Evolutionary conservation across 2,797 vertebrate genomes (phyloP).

Genomic region (Dendrocincla fuliginosa): DNA sequence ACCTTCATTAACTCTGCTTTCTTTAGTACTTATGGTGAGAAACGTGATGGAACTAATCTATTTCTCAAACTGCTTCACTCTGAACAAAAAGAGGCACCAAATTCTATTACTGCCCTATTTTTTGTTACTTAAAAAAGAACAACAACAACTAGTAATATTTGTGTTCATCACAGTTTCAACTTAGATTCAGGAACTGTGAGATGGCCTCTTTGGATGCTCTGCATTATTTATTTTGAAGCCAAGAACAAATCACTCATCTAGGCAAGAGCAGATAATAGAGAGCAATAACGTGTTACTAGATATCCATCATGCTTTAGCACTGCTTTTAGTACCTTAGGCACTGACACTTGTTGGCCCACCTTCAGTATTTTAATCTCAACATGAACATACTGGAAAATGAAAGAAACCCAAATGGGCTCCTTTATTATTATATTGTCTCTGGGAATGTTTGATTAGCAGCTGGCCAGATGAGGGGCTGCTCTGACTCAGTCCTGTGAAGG

Average conservation of each 20-base stretch:
- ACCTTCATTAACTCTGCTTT: background rate
- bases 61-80: background rate
- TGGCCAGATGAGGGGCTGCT: background rate
- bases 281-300: conserved; percentile 23
- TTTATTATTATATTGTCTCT: background rate
- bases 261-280: conserved; percentile 45
- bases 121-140: conserved; percentile 58
- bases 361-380: conserved; percentile 29
- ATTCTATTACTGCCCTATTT: background rate
- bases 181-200: conserved; percentile 27
- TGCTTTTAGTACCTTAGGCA: conserved; percentile 29
- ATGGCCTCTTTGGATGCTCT: conserved; percentile 39
- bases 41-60: background rate
- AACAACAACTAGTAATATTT: conserved; percentile 30
- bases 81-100: background rate
- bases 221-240: conserved; percentile 48
- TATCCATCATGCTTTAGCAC: conserved; percentile 33
- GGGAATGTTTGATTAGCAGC: background rate
- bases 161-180: conserved; percentile 56
- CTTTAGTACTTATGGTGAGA: background rate
- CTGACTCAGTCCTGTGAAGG: background rate
- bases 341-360: conserved; percentile 25
- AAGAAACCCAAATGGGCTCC: background rate
- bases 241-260: conserved; percentile 55
- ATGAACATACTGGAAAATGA: background rate